Conservation (phyloP, 2,888 invertebrate species). For the Pollenia amentaria region DNA sequence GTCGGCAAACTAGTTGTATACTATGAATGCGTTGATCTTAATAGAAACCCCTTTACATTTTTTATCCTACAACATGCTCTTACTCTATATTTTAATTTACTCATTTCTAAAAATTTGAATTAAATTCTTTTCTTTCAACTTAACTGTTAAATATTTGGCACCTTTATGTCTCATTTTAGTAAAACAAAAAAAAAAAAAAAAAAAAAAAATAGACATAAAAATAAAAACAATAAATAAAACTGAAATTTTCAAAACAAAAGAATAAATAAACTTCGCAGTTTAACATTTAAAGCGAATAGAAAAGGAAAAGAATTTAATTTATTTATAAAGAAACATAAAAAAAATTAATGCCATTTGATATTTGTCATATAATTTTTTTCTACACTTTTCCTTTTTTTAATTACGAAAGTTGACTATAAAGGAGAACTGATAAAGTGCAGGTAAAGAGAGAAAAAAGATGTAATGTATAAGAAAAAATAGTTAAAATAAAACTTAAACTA, state of each 20-base stretch:
- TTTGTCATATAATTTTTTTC: neutral
- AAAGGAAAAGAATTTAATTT: neutral
- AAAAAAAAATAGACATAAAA: neutral
- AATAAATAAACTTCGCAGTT: neutral
- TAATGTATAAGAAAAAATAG: constrained; percentile 23
- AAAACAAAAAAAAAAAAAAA: neutral
- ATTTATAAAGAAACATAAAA: neutral
- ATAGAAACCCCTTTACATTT: too few relatives aligned
- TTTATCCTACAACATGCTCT: too few relatives aligned
- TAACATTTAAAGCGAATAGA: neutral
- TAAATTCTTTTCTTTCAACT: too few relatives aligned
- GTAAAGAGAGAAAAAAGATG: neutral
- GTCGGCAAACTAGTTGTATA: too few relatives aligned
- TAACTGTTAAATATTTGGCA: too few relatives aligned
- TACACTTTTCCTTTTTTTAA: constrained; percentile 66
- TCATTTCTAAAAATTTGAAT: too few relatives aligned
- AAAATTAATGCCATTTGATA: constrained; percentile 10
- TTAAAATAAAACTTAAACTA: constrained; percentile 12
- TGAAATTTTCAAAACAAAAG: constrained; percentile 21
- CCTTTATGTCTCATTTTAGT: too few relatives aligned
- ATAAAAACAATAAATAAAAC: neutral
- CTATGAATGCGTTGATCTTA: too few relatives aligned
- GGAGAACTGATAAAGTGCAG: neutral
- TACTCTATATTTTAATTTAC: too few relatives aligned
- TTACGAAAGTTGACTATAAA: neutral